phyloP scores from a whole-genome alignment of 2,888 invertebrate genomes.

The Tanypteryx hageni region DNA sequence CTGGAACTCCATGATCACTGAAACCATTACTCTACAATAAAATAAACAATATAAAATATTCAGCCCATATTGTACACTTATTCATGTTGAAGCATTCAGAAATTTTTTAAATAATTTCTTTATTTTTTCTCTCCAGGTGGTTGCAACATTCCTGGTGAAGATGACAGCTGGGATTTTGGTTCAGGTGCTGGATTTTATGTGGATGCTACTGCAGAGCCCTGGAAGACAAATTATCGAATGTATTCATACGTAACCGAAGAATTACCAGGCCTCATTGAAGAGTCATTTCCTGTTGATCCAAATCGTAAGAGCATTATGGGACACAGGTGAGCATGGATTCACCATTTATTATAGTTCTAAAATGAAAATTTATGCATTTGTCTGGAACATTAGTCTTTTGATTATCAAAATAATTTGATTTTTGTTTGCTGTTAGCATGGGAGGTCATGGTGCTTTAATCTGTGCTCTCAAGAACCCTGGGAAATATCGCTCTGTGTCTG shows the following conservation, averaged over 20 bases:
- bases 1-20: too few species aligned
- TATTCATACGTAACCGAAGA: constrained; percentile 95
- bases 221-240: constrained; percentile 96
- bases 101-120: too few species aligned
- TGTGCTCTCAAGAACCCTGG: constrained; percentile 94
- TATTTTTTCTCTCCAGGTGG: constrained; percentile 78
- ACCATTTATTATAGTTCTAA: background rate
- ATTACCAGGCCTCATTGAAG: constrained; percentile 84
- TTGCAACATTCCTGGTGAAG: constrained; percentile 92
- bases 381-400: constrained; percentile 11
- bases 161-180: constrained; percentile 96
- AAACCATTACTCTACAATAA: too few species aligned
- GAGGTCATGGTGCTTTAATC: constrained; percentile 96
- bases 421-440: constrained; percentile 86
- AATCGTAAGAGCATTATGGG: constrained; percentile 87
- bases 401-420: constrained; percentile 15
- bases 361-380: constrained; percentile 43
- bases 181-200: constrained; percentile 97
- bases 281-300: constrained; percentile 82
- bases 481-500: constrained; percentile 91
- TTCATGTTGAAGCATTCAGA: too few species aligned
- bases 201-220: constrained; percentile 93
- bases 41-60: too few species aligned
- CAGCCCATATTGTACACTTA: too few species aligned
- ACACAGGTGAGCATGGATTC: constrained; percentile 79